Evolutionary conservation across 2,797 vertebrate genomes (phyloP), one percentile per base, ranked within the genome.

Genomic region (Salarias fasciatus): DNA sequence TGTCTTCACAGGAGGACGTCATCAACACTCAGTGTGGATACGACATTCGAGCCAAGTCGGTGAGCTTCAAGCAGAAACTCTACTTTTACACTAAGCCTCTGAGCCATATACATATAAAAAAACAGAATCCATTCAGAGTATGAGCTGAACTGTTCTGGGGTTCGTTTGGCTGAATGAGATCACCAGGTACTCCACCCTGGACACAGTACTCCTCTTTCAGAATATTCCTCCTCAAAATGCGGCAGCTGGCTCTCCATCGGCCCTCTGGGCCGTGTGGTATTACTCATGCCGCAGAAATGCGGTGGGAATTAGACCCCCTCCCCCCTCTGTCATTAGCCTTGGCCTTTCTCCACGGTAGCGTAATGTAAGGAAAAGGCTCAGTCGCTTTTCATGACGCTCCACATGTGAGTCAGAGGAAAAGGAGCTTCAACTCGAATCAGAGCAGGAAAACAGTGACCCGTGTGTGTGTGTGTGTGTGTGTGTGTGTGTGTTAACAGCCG

Each of bases 11-110:
- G 98, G 97, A 99, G 86, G 98, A 99, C 48, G 98, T 99, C 79
- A 99, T 99, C 88, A 99, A 99, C 88, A 99, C 98, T 49, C 98
- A 99, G 80, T 99, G 98, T 91, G 98, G 98, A 79, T 99, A 99
- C 0, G 98, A 99, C 86, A 94, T 98, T 65, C 93, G 98, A 83
- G 95, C 94, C 49, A 99, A 98, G 92, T 84, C 93, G 65, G 98
- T 99, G 91, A 97, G 96, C 88, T 64, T 3, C 44, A 37, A 30
- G 30, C 33, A 46, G 7, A 42, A 44, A 53, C 11, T n/a, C n/a
- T n/a, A n/a, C n/a, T n/a, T n/a, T n/a, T n/a, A n/a, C n/a, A n/a
- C n/a, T n/a, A n/a, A n/a, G n/a, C n/a, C n/a, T n/a, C n/a, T n/a
- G n/a, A 14, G 6, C 59, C 49, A 18, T 10, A 2, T 33, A 69